Evolutionary conservation across 2,797 vertebrate genomes (phyloP).

Genomic region (Simalia tracyae): DNA sequence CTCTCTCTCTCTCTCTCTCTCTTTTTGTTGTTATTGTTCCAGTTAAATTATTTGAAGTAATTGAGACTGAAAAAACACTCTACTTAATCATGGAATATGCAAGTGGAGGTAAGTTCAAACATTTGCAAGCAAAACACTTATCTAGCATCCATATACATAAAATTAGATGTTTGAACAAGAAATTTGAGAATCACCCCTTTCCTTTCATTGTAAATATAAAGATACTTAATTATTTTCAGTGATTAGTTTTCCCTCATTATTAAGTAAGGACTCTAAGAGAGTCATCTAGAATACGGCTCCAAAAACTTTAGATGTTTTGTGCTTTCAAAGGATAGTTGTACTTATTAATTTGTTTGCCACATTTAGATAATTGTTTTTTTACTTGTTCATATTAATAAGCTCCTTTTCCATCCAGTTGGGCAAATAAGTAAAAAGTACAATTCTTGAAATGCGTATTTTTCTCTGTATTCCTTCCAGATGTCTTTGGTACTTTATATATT

Average conservation of each 20-base stretch:
- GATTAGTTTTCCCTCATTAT: background rate
- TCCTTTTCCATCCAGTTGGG: background rate
- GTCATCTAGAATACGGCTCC: background rate
- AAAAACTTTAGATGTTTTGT: background rate
- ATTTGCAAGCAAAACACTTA: background rate
- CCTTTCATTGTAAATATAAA: background rate
- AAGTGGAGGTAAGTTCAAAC: conserved; percentile 89
- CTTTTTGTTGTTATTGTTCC: background rate
- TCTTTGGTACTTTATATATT: background rate
- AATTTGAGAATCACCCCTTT: background rate
- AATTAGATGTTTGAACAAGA: background rate
- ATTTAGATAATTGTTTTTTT: background rate
- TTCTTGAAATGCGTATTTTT: background rate
- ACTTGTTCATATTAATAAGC: background rate
- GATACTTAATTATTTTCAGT: background rate
- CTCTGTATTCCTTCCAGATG: background rate
- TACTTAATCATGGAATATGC: conserved; percentile 99
- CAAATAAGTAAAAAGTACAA: background rate
- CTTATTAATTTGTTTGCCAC: background rate
- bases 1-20: background rate
- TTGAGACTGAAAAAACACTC: conserved; percentile 97
- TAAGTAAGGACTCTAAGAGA: background rate
- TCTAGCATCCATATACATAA: background rate
- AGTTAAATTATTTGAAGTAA: conserved; percentile 99
- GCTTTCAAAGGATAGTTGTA: background rate